Evolutionary conservation across 2,797 vertebrate species (phyloP).

Genomic region (Brotula barbata): DNA sequence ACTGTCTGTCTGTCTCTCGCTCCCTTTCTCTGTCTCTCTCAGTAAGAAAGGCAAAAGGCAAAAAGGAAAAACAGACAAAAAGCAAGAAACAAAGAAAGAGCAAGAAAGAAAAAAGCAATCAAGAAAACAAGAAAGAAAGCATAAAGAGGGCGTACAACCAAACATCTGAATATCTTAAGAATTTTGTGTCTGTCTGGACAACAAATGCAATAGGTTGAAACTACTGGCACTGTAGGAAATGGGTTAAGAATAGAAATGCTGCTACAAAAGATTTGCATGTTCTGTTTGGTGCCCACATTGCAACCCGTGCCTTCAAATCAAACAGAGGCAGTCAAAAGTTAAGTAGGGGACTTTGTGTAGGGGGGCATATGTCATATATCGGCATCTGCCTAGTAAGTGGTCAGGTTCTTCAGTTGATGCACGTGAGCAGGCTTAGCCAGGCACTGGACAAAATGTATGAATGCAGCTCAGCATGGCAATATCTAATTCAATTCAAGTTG

Average conservation of each 20-base stretch:
- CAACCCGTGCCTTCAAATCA: constrained; percentile 44
- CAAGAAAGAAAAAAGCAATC: too few relatives aligned
- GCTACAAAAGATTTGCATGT: constrained; percentile 65
- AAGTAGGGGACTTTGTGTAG: constrained; percentile 36
- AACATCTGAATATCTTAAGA: too few relatives aligned
- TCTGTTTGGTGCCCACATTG: constrained; percentile 51
- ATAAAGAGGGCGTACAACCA: too few relatives aligned
- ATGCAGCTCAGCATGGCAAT: constrained; percentile 1
- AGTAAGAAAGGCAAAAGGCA: too few relatives aligned
- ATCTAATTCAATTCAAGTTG: background rate
- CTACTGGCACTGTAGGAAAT: too few relatives aligned
- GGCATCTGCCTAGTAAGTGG: constrained; percentile 10
- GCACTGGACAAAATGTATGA: constrained; percentile 3
- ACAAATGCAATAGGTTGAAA: too few relatives aligned
- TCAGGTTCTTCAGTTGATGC: constrained; percentile 10
- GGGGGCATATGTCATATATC: constrained; percentile 20
- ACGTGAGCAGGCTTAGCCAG: constrained; percentile 7
- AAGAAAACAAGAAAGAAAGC: too few relatives aligned
- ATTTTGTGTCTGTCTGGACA: too few relatives aligned
- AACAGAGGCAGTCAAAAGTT: constrained; percentile 64
- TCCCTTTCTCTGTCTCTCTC: constrained; percentile 53
- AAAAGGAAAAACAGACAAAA: too few relatives aligned
- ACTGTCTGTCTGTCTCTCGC: constrained; percentile 44
- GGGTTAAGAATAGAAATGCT: too few relatives aligned
- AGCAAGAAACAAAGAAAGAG: too few relatives aligned